These are phyloP conservation scores for Onychomys torridus DNA, from an alignment of 2,797 vertebrate genomes.

Conservation along the genomic window DNA sequence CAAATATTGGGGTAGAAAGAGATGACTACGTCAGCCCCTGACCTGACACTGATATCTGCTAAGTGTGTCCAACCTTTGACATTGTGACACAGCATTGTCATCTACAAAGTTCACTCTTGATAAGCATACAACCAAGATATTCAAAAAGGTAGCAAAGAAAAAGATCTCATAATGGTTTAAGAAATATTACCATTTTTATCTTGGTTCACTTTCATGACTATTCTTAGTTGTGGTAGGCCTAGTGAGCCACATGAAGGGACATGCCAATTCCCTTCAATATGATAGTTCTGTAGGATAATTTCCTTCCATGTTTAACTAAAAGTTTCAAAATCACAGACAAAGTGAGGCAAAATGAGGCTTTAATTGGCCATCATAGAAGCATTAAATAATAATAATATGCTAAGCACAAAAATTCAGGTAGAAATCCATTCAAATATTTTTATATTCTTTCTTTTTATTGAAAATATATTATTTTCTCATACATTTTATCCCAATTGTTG, in stretches of 20 bases:
- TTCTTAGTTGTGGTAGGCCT: neutral
- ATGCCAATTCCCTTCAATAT: neutral
- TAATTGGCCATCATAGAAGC: neutral
- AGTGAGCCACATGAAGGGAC: neutral
- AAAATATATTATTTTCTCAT: neutral
- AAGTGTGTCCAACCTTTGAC: neutral
- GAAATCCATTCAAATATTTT: neutral
- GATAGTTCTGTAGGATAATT: neutral
- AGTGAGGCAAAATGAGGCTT: neutral
- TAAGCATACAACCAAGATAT: neutral
- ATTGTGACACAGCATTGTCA: neutral
- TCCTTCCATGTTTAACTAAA: neutral
- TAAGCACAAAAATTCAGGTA: neutral
- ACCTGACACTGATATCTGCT: neutral
- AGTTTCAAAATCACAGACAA: neutral
- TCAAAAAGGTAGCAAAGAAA: neutral
- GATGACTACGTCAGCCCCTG: no score
- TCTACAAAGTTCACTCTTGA: neutral
- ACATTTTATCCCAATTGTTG: neutral
- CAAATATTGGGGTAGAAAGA: rapidly evolving
- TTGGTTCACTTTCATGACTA: neutral
- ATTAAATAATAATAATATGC: neutral
- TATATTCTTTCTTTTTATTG: neutral
- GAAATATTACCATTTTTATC: neutral
- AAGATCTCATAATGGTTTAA: neutral